These are phyloP conservation scores for Hymenochirus boettgeri DNA, from an alignment of 2,113 vertebrate species.

Conservation along the genomic window DNA sequence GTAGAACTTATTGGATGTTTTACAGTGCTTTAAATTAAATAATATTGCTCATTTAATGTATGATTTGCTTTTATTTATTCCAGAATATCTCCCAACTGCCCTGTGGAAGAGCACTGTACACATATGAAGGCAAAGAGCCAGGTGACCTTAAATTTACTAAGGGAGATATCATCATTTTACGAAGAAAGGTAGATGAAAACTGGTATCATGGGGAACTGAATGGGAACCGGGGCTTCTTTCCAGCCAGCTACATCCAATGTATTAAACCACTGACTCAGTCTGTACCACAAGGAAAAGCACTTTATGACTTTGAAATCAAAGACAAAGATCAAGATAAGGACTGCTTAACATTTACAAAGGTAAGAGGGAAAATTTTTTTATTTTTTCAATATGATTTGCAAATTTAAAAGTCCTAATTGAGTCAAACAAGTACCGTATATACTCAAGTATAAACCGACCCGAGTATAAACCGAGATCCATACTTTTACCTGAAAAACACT, in stretches of 20 bases:
- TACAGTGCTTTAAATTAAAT: no score
- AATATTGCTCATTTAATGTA: no score
- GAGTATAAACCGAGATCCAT: no score
- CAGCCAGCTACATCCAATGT: constrained; percentile 91
- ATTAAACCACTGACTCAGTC: constrained; percentile 83
- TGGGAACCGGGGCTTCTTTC: constrained; percentile 88
- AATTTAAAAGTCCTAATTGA: no score
- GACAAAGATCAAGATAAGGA: constrained; percentile 97
- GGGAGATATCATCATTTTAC: constrained; percentile 90
- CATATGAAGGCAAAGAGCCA: constrained; percentile 89
- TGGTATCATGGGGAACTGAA: constrained; percentile 96
- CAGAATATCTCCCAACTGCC: constrained; percentile 87
- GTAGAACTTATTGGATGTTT: no score
- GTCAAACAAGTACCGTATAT: no score
- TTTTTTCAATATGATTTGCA: no score
- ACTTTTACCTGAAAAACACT: no score
- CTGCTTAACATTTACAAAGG: constrained; percentile 95
- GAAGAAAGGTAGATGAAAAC: constrained; percentile 88
- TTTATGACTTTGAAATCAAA: constrained; percentile 97
- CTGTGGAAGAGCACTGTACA: constrained; percentile 90
- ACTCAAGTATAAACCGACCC: no score
- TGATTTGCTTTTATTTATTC: constrained; percentile 26
- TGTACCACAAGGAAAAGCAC: constrained; percentile 91
- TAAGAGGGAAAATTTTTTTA: constrained; percentile 59
- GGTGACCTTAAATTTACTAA: constrained; percentile 93